phyloP scores from a whole-genome alignment of 2,797 vertebrate species.

The Vireo griseus region DNA sequence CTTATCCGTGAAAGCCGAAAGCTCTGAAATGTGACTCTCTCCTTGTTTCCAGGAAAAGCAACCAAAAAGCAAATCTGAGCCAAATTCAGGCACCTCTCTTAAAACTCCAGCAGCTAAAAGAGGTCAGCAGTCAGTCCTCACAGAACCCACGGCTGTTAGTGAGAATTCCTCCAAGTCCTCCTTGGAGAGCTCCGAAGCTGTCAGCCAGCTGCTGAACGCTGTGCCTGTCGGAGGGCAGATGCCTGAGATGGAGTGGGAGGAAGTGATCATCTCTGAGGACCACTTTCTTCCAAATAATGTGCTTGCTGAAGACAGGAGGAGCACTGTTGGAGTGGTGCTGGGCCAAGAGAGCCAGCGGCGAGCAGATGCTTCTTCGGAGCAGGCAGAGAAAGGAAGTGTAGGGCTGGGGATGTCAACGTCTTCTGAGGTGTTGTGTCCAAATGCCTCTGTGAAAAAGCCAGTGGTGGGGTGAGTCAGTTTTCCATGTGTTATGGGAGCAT shows the following conservation, averaged over 20 bases:
- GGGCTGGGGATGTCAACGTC: constrained; percentile 1
- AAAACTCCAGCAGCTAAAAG: constrained; percentile 66
- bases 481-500: background rate
- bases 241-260: constrained; percentile 74
- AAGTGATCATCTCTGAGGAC: constrained; percentile 74
- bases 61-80: constrained; percentile 73
- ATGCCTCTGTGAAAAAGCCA: constrained; percentile 58
- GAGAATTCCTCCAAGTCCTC: constrained; percentile 56
- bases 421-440: constrained; percentile 34
- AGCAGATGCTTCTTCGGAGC: constrained; percentile 35
- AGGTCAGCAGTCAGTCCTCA: constrained; percentile 48
- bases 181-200: constrained; percentile 74
- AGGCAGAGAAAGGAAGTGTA: constrained; percentile 39
- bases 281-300: constrained; percentile 64
- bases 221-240: constrained; percentile 53
- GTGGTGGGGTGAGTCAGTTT: constrained; percentile 67
- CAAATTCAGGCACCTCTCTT: constrained; percentile 55
- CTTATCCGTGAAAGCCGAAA: background rate
- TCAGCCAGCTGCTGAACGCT: constrained; percentile 76
- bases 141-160: constrained; percentile 12
- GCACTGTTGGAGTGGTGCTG: background rate
- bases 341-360: constrained; percentile 29
- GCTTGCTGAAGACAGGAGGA: constrained; percentile 29
- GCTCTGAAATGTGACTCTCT: background rate
- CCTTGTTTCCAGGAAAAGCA: constrained; percentile 74